Percentiles rank a stretch among this genome's conserved stretches.
Conservation (phyloP, 2,888 invertebrate genomes). For the Mythimna albipuncta region DNA sequence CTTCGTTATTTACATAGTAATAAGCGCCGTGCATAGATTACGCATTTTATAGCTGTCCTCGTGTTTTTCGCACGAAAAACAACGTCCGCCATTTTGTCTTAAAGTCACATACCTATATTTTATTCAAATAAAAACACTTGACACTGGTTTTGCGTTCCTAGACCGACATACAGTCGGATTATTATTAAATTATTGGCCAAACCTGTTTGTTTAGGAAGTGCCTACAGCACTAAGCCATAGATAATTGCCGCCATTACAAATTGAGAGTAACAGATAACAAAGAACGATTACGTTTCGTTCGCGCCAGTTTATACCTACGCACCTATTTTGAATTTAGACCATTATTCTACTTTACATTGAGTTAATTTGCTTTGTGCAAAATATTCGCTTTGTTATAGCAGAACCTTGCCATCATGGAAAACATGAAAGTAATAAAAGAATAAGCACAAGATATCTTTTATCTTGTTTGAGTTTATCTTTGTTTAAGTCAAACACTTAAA, state of each 20-base stretch:
- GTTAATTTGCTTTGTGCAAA: slow-evolving; percentile 17
- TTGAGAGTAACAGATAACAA: slow-evolving; percentile 17
- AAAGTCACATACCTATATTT: slow-evolving; percentile 18
- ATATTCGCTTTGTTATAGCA: slow-evolving; percentile 6
- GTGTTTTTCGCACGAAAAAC: slow-evolving; percentile 49
- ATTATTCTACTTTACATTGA: slow-evolving; percentile 1
- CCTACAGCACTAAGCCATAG: not conserved
- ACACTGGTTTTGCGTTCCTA: slow-evolving; percentile 48
- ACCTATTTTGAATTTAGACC: slow-evolving; percentile 4
- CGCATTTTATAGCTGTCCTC: slow-evolving; percentile 49
- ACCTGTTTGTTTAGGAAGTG: not conserved
- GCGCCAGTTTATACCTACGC: slow-evolving; percentile 6
- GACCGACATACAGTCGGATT: slow-evolving; percentile 13
- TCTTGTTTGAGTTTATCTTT: slow-evolving; percentile 26
- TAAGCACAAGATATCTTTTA: slow-evolving; percentile 42
- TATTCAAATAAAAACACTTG: slow-evolving; percentile 50
- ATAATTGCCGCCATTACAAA: not conserved
- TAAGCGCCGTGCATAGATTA: slow-evolving; percentile 48
- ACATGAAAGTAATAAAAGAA: slow-evolving; percentile 35
- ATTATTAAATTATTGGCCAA: slow-evolving; percentile 4
- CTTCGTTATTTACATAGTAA: slow-evolving; percentile 48
- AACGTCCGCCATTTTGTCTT: slow-evolving; percentile 61
- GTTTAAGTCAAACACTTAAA: slow-evolving; percentile 13
- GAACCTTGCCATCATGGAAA: slow-evolving; percentile 27
- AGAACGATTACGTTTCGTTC: slow-evolving; percentile 28